Evolutionary conservation across 2,888 invertebrate species (phyloP).

Genomic region (Tineola bisselliella): DNA sequence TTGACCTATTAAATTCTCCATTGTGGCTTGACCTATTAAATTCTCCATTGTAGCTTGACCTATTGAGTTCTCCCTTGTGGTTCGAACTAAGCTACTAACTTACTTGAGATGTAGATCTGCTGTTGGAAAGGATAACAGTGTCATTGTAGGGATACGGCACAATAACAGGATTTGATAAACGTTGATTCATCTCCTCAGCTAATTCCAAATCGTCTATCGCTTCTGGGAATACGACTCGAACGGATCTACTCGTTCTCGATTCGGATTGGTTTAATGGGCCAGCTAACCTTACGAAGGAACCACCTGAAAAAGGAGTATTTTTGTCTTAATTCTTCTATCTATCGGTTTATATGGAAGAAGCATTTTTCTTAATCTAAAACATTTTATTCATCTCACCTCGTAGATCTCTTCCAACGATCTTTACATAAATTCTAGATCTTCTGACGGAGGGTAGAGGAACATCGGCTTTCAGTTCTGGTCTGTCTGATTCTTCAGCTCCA

Average conservation of each 20-base stretch:
- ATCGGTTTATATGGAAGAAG: no score
- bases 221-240: slow-evolving; percentile 35
- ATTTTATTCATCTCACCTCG: slow-evolving; percentile 30
- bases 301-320: no score
- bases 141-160: slow-evolving; percentile 27
- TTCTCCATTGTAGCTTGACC: no score
- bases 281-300: slow-evolving; percentile 48
- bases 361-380: no score
- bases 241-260: slow-evolving; percentile 38
- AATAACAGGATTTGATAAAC: slow-evolving; percentile 17
- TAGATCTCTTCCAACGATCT: slow-evolving; percentile 49
- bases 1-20: no score
- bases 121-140: slow-evolving; percentile 30
- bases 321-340: no score
- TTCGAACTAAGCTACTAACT: background rate
- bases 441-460: slow-evolving; percentile 38
- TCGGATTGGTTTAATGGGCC: slow-evolving; percentile 38
- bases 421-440: slow-evolving; percentile 41
- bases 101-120: slow-evolving; percentile 42
- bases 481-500: slow-evolving; percentile 16
- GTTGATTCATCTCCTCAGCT: slow-evolving; percentile 33
- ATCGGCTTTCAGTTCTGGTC: slow-evolving; percentile 34
- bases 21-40: no score
- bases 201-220: slow-evolving; percentile 34
- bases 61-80: no score